Conservation (phyloP, 2,888 invertebrate genomes). For the Sesia bembeciformis region DNA sequence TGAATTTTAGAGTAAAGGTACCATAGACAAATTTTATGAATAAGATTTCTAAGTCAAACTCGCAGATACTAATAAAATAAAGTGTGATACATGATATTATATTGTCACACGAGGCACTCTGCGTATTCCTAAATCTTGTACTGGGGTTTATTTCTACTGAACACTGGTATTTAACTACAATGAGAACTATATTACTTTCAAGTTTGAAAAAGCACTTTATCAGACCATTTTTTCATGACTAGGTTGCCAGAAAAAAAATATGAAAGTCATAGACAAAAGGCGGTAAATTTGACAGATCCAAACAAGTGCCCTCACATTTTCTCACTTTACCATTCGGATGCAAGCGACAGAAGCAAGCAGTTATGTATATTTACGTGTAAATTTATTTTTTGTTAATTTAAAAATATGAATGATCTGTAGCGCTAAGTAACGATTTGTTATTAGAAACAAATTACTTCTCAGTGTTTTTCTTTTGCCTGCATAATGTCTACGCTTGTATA, state of each 20-base stretch:
- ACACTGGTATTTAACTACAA: conserved; percentile 48
- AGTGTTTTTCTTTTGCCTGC: too few relatives aligned
- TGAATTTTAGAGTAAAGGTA: not conserved
- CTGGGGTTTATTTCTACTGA: conserved; percentile 55
- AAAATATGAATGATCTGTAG: too few relatives aligned
- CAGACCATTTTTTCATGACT: conserved; percentile 26
- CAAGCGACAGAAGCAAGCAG: too few relatives aligned
- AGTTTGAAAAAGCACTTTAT: conserved; percentile 49
- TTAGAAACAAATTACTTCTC: too few relatives aligned
- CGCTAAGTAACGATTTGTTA: too few relatives aligned
- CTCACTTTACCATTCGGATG: not conserved
- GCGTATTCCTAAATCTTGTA: conserved; percentile 44
- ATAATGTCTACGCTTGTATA: too few relatives aligned
- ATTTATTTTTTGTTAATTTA: too few relatives aligned
- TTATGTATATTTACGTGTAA: too few relatives aligned
- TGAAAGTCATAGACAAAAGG: conserved; percentile 8
- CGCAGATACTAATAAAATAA: conserved; percentile 18
- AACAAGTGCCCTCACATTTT: conserved; percentile 57
- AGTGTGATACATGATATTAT: conserved; percentile 35
- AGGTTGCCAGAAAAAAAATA: conserved; percentile 5
- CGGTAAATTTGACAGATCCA: conserved; percentile 31
- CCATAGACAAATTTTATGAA: not conserved
- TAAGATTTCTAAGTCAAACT: not conserved
- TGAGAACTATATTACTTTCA: conserved; percentile 20
- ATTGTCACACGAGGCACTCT: conserved; percentile 69